These are phyloP conservation scores for Raja brachyura DNA, from an alignment of 2,113 vertebrate species.

Conservation along the genomic window DNA sequence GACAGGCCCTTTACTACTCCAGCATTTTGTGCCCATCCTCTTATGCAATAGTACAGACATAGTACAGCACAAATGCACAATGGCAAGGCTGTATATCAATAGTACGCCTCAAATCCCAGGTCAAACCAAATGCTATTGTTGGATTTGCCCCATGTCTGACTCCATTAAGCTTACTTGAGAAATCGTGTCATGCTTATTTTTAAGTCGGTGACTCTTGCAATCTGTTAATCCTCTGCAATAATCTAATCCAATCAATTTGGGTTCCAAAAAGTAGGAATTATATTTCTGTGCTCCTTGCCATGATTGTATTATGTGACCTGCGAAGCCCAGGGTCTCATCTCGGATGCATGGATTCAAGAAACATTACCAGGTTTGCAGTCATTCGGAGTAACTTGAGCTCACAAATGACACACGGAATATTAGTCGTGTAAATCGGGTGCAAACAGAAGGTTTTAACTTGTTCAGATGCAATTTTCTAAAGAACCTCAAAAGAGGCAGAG, in stretches of 20 bases:
- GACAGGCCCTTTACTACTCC: too few species aligned
- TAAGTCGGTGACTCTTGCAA: conserved; percentile 46
- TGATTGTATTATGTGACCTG: conserved; percentile 42
- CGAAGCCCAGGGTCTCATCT: conserved; percentile 19
- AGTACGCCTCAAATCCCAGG: background rate
- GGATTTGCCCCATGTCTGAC: conserved; percentile 37
- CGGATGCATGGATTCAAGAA: background rate
- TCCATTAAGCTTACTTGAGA: conserved; percentile 41
- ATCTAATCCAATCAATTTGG: conserved; percentile 59
- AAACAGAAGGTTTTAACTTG: background rate
- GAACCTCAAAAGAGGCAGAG: background rate
- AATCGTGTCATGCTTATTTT: background rate
- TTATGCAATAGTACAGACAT: background rate
- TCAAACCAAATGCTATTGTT: background rate
- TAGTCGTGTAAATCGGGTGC: background rate
- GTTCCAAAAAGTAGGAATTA: conserved; percentile 40
- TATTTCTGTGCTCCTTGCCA: background rate
- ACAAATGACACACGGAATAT: too few species aligned
- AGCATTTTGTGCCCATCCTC: too few species aligned
- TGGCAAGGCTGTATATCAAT: background rate
- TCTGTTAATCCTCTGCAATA: conserved; percentile 52
- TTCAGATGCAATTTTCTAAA: background rate
- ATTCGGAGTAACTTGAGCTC: background rate
- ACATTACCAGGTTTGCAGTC: background rate
- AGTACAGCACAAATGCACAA: background rate